phyloP scores from a whole-genome alignment of 2,113 vertebrate species.

The Pogonocichla stellata region DNA sequence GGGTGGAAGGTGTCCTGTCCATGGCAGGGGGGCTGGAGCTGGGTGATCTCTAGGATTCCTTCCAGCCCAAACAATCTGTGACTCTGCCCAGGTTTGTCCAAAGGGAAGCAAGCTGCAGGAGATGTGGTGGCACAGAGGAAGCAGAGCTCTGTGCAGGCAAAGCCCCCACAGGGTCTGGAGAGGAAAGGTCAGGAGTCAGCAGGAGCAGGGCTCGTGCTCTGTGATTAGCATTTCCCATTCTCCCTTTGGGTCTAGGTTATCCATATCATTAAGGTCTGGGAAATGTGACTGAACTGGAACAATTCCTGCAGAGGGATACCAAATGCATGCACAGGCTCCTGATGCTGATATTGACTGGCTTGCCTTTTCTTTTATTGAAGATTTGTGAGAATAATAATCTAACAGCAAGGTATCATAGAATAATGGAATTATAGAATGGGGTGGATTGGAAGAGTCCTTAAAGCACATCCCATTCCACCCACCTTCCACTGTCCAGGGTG shows the following conservation, averaged over 20 bases:
- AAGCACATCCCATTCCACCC: background rate
- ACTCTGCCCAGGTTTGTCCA: background rate
- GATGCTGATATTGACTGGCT: background rate
- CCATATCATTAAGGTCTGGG: background rate
- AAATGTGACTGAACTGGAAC: background rate
- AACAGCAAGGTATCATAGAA: background rate
- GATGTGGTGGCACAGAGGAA: background rate
- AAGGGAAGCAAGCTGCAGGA: background rate
- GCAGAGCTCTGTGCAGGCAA: background rate
- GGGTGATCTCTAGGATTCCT: background rate
- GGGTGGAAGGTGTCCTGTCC: background rate
- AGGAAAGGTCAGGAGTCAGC: background rate
- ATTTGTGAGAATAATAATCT: background rate
- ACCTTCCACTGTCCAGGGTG: background rate
- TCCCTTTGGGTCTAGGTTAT: background rate
- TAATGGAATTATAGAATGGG: background rate
- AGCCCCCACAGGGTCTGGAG: background rate
- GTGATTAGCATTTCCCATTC: background rate
- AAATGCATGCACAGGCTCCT: background rate
- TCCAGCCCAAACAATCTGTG: background rate
- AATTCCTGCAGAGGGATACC: background rate
- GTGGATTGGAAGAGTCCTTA: background rate
- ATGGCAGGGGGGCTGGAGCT: background rate
- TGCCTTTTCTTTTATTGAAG: background rate
- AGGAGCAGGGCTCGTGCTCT: accelerated